These are phyloP conservation scores for Thaumetopoea pityocampa DNA, from an alignment of 1,140 invertebrate genomes.

Conservation along the genomic window DNA sequence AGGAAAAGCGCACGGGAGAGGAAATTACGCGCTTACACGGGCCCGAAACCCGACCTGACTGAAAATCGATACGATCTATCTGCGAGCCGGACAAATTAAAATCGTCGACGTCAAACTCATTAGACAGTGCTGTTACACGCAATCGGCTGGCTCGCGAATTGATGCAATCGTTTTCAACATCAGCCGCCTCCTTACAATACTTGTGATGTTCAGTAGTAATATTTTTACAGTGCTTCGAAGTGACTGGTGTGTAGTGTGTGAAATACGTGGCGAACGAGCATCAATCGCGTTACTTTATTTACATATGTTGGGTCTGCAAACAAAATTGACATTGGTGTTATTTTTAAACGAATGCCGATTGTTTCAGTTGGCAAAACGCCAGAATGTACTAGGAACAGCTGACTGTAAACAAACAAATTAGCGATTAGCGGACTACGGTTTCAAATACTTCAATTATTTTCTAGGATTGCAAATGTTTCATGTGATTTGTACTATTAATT, in stretches of 20 bases:
- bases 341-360: conserved; percentile 63
- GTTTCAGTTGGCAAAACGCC: conserved; percentile 56
- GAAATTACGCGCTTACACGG: conserved; percentile 16
- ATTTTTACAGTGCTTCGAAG: conserved; percentile 35
- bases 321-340: conserved; percentile 71
- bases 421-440: conserved; percentile 34
- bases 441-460: conserved; percentile 31
- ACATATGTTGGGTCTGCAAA: conserved; percentile 60
- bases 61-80: conserved; percentile 16
- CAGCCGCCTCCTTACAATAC: conserved; percentile 34
- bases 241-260: conserved; percentile 20
- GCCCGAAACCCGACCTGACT: conserved; percentile 9
- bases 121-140: conserved; percentile 47
- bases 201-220: conserved; percentile 46
- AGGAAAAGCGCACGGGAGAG: conserved; percentile 23
- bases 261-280: conserved; percentile 7
- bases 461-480: conserved; percentile 27
- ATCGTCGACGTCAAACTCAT: conserved; percentile 37
- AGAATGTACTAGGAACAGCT: conserved; percentile 54
- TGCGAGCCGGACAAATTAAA: conserved; percentile 30
- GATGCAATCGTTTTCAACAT: conserved; percentile 60
- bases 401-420: conserved; percentile 72
- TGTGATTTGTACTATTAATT: conserved; percentile 22
- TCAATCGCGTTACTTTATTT: conserved; percentile 24
- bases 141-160: conserved; percentile 43